Conservation (phyloP, 1,140 invertebrate species). For the Neomicropteryx cornuta region DNA sequence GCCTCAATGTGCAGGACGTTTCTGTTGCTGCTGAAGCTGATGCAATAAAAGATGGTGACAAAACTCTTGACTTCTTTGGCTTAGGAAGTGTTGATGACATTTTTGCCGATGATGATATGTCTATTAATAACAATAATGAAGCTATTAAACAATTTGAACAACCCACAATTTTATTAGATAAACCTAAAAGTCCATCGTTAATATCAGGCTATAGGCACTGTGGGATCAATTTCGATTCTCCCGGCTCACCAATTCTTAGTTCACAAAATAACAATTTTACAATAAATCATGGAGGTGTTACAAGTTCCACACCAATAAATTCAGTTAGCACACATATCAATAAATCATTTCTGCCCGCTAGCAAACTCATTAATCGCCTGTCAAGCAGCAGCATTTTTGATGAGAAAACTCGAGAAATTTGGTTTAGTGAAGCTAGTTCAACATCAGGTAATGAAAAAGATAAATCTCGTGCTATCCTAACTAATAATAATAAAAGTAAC, state of each 20-base stretch:
- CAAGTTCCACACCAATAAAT: no score
- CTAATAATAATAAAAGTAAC: not conserved
- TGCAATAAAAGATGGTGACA: conserved; percentile 13
- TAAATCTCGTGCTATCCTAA: not conserved
- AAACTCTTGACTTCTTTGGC: conserved; percentile 28
- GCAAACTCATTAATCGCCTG: no score
- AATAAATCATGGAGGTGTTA: no score
- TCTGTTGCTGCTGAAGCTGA: no score
- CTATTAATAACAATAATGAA: conserved; percentile 7
- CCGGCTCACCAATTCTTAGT: conserved; percentile 8
- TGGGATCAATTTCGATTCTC: not conserved
- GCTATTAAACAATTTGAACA: conserved; percentile 4
- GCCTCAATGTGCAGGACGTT: no score
- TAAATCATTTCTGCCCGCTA: no score
- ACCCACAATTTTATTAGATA: conserved; percentile 1
- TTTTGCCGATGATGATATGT: conserved; percentile 22
- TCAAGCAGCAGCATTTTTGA: no score
- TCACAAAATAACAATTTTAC: conserved; percentile 7
- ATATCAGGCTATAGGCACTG: conserved; percentile 20
- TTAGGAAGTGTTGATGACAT: conserved; percentile 33
- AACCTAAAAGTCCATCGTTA: conserved; percentile 25
- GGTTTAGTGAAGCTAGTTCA: no score
- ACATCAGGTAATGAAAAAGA: not conserved
- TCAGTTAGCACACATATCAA: no score
- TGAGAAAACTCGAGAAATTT: no score